Base-by-base conservation (phyloP, 2,888 invertebrate species). In the Seira musarum region DNA sequence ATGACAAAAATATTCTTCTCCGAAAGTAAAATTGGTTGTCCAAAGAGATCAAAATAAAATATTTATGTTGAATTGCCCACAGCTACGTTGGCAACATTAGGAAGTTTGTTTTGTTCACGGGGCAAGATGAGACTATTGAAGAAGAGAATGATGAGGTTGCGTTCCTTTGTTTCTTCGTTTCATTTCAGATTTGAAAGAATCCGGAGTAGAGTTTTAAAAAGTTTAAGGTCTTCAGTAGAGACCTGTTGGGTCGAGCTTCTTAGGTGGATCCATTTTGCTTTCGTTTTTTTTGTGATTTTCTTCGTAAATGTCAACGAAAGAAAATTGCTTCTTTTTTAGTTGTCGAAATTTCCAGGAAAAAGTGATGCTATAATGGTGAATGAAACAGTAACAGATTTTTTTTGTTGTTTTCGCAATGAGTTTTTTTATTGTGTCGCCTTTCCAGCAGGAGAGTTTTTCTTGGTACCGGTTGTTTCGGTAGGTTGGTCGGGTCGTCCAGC, bases 211-310 rank as follows among this genome's bases (percentile, higher is more conserved):
- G 30, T 2, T 5, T 30, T 2, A 30, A 5, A 17, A 49, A 10
- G 25, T 15, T 22, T 78, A 13, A 17, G 24, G 30, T 21, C 46
- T 40, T 84, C 76, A 85, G 72, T 85, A 85, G 24, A 85, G 83
- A 77, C 84, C 85, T 61, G 85, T 85, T 60, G 85, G 85, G 68
- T 85, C 85, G 67, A 85, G 83, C 80, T 85, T 85, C 83, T 83
- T 85, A 49, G 85, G 85, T 53, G 85, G 83, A 75, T 82, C 82
- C 83, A 83, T 85, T 64, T 81, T 74, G 30, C 66, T 60, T 70
- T 40, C 22, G 24, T 19, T n/a, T 46, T 35, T 35, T 66, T 66
- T 19, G 6, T 66, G 6, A 64, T 21, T 10, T 64, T n/a, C 25
- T 63, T 77, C n/a, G 80, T 67, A 71, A 72, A 64, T 72, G 73